Evolutionary conservation across 2,797 vertebrate genomes (phyloP).

Genomic region (Eremophila alpestris): DNA sequence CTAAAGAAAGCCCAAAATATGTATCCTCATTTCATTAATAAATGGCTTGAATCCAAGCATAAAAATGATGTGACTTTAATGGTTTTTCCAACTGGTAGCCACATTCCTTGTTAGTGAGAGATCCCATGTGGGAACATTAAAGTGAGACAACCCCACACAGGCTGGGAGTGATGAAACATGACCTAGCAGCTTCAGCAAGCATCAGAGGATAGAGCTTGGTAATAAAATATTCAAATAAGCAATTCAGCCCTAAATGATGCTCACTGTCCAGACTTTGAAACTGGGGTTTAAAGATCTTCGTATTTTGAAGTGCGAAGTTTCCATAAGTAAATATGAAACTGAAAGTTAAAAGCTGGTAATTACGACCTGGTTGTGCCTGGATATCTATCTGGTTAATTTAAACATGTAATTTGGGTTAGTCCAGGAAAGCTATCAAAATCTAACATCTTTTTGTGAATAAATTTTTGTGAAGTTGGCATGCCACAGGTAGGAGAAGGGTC

Average conservation of each 20-base stretch:
- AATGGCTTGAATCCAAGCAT: slow-evolving; percentile 34
- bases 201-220: slow-evolving; percentile 12
- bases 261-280: slow-evolving; percentile 14
- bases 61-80: slow-evolving; percentile 20
- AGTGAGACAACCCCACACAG: slow-evolving; percentile 3
- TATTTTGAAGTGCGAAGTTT: background rate
- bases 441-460: slow-evolving; percentile 18
- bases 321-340: background rate
- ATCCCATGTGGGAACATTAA: slow-evolving; percentile 36
- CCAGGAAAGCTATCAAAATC: background rate
- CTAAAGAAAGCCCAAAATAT: slow-evolving; percentile 22
- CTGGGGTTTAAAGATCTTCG: background rate
- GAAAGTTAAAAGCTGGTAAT: background rate
- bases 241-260: background rate
- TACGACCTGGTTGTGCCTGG: background rate
- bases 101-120: slow-evolving; percentile 7
- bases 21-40: slow-evolving; percentile 27
- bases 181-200: background rate
- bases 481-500: slow-evolving; percentile 27
- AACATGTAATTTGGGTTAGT: background rate
- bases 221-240: slow-evolving; percentile 49
- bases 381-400: background rate
- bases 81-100: slow-evolving; percentile 45
- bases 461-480: slow-evolving; percentile 14
- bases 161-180: slow-evolving; percentile 27